Conservation (phyloP, 1,140 invertebrate species). For the Papilio glaucus region DNA sequence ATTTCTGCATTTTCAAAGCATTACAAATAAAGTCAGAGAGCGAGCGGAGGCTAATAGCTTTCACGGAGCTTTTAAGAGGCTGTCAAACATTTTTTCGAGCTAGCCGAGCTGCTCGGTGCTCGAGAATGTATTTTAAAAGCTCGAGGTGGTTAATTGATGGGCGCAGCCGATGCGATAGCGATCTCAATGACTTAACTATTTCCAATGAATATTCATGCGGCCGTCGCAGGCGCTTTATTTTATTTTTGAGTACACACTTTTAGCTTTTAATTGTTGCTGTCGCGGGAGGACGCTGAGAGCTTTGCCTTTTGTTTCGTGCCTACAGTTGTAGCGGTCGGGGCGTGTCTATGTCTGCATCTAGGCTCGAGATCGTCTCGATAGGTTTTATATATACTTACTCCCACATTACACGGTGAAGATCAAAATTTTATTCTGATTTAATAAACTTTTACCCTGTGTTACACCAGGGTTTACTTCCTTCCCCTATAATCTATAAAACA, state of each 20-base stretch:
- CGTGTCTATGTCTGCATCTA: background rate
- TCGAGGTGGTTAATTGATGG: conserved; percentile 65
- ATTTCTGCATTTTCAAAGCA: conserved; percentile 9
- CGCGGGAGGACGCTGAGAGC: background rate
- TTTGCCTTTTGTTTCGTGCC: background rate
- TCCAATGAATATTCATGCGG: conserved; percentile 64
- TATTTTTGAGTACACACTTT: conserved; percentile 35
- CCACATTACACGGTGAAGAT: conserved; percentile 5
- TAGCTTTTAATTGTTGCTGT: conserved; percentile 48
- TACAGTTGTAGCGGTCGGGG: background rate
- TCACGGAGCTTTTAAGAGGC: conserved; percentile 46
- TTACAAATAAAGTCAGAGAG: conserved; percentile 39
- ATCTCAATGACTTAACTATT: conserved; percentile 66
- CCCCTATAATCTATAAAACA: too few relatives aligned
- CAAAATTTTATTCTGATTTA: too few relatives aligned
- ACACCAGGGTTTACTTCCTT: too few relatives aligned
- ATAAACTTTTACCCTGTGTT: too few relatives aligned
- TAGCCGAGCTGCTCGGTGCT: conserved; percentile 53
- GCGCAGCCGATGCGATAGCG: conserved; percentile 54
- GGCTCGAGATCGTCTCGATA: background rate
- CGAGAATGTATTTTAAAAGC: conserved; percentile 58
- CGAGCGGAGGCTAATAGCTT: conserved; percentile 47
- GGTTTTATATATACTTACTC: background rate
- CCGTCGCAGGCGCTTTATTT: conserved; percentile 37
- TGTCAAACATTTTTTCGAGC: conserved; percentile 53